phyloP scores from a whole-genome alignment of 2,113 vertebrate species.

The Platycercus adscitus region DNA sequence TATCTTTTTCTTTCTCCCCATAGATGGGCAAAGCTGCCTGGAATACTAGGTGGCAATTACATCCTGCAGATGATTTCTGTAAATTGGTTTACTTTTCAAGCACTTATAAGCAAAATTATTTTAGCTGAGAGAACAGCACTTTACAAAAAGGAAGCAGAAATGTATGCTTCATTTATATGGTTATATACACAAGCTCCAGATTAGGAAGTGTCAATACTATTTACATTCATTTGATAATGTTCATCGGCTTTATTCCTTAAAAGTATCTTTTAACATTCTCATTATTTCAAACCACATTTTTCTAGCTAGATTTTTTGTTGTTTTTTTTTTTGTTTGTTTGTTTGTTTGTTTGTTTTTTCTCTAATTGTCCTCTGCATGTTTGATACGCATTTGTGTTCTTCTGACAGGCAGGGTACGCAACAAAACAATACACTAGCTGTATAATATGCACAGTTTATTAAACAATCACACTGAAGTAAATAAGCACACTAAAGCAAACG shows the following conservation, averaged over 20 bases:
- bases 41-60: constrained; percentile 17
- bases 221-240: not conserved
- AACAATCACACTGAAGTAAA: not conserved
- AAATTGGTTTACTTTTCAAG: constrained; percentile 13
- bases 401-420: not conserved
- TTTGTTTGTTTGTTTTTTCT: not conserved
- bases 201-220: not conserved
- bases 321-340: not conserved
- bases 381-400: not conserved
- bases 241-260: not conserved
- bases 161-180: not conserved
- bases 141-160: not conserved
- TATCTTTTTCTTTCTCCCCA: constrained; percentile 12
- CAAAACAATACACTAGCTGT: not conserved
- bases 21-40: not conserved
- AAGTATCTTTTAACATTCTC: not conserved
- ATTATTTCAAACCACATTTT: not conserved
- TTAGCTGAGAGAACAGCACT: not conserved
- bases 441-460: not conserved
- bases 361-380: not conserved
- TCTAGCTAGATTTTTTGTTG: accelerated
- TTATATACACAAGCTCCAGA: not conserved
- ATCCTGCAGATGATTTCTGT: not conserved
- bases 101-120: not conserved
- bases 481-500: not conserved